Percentiles rank a stretch among this genome's conserved stretches.
These are phyloP conservation scores for Zapus hudsonius DNA, from an alignment of 2,113 vertebrate species.

Conservation along the genomic window DNA sequence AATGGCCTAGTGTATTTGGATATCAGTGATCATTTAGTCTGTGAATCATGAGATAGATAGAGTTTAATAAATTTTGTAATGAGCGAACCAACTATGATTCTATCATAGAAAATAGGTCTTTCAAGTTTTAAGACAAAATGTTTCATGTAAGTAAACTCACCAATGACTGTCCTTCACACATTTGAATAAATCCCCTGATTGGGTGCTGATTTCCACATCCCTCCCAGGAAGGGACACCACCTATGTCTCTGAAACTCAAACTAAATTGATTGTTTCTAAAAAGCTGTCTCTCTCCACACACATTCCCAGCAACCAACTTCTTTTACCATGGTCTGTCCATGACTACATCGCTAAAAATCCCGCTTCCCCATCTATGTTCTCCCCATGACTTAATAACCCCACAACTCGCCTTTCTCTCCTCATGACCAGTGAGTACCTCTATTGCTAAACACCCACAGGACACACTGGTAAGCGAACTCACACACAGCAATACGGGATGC, in stretches of 20 bases:
- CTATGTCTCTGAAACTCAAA: accelerated
- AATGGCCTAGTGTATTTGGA: not conserved
- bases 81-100: not conserved
- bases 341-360: not conserved
- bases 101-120: not conserved
- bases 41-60: not conserved
- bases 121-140: not conserved
- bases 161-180: not conserved
- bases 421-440: not conserved
- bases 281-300: not conserved
- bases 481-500: accelerated
- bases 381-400: not conserved
- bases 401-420: not conserved
- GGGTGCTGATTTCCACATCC: not conserved
- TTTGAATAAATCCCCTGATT: accelerated
- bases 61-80: slow-evolving; percentile 2
- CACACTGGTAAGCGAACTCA: accelerated
- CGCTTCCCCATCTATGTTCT: not conserved
- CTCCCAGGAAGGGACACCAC: not conserved
- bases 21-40: not conserved
- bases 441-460: too few species aligned
- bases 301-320: too few species aligned
- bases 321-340: too few species aligned
- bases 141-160: not conserved
- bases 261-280: not conserved